Base-by-base conservation (phyloP, 1,140 invertebrate genomes). In the Diabrotica virgifera region DNA sequence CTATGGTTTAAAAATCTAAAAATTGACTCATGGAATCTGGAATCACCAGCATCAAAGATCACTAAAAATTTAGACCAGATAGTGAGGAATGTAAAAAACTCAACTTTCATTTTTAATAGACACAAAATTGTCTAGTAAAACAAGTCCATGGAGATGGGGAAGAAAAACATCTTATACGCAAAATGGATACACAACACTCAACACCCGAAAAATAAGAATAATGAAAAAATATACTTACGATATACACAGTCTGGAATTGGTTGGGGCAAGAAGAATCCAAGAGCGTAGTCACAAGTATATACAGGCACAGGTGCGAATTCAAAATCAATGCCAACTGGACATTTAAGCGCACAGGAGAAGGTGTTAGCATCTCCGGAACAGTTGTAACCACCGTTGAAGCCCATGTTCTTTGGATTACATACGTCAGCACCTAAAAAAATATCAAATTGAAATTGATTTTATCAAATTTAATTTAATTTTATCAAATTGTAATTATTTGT, bases 361-460 rank as follows among this genome's bases (percentile, higher is more conserved):
- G 78, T 74, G 11, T 86, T 82, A 9, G 71, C 78, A 67, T 86
- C 81, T 5, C 85, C 87, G 1, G 79, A 82, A 71, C 91, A 93
- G 38, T 85, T 85, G 76, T 89, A 90, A 24, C 83, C 87, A 5
- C 91, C 91, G 75, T 92, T 92, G 75, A 92, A 92, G 0, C 82
- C 81, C 12, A 91, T 70, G 58, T 86, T 87, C 38, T 83, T 80
- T 2, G 83, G 74, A 65, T 81, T 82, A 73, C 90, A 91, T 2
- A 69, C 80, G 36, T 81, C 79, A 0, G 82, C 75, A 57, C 83
- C 89, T 90, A 72, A 5, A 77, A 72, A 8, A 53, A 13, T 53
- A 12, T 10, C 6, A 53, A 53, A n/a, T n/a, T n/a, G n/a, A n/a
- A 10, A 53, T 14, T 10, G 40, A 46, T 46, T 8, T 46, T 11